Percentiles rank a stretch among this genome's conserved stretches.
Conservation (phyloP, 2,113 vertebrate genomes). For the Ancistrus triradiatus region DNA sequence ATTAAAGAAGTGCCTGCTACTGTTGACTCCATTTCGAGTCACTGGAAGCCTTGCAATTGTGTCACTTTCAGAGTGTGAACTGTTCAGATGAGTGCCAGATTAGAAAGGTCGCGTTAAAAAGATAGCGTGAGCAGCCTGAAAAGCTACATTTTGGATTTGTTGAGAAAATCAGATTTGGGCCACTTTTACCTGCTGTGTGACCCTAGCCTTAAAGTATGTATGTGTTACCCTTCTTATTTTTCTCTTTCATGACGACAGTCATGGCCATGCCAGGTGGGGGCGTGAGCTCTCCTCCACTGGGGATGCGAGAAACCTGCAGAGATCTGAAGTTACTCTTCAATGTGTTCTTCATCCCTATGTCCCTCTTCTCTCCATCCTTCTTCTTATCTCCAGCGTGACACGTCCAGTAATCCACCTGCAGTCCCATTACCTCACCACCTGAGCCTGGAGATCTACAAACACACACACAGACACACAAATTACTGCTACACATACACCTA, state of each 20-base stretch:
- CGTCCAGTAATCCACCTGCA: slow-evolving; percentile 93
- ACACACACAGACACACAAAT: slow-evolving; percentile 18
- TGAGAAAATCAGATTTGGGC: no score
- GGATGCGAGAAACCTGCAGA: slow-evolving; percentile 85
- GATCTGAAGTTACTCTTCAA: slow-evolving; percentile 93
- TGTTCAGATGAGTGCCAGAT: no score
- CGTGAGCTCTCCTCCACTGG: slow-evolving; percentile 76
- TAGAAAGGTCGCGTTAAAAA: no score
- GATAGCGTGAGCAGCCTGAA: no score
- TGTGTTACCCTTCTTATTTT: slow-evolving; percentile 80
- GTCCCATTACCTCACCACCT: slow-evolving; percentile 86
- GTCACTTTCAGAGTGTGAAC: no score
- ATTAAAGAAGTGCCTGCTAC: no score
- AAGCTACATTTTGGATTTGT: no score
- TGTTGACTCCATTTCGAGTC: no score
- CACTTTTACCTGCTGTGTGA: no score
- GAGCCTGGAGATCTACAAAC: slow-evolving; percentile 66
- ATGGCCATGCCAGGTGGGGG: slow-evolving; percentile 86
- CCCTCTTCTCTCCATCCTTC: slow-evolving; percentile 75
- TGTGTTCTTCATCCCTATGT: slow-evolving; percentile 81
- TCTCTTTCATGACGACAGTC: slow-evolving; percentile 92
- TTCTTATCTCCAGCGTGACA: slow-evolving; percentile 76
- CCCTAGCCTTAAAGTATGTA: no score
- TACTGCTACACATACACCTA: no score
- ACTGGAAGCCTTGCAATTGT: no score